A percentile compares a stretch with the other conserved stretches of the same genome.
Evolutionary conservation across 1,140 invertebrate species (phyloP).

Genomic region (Aphelenchoides besseyi): DNA sequence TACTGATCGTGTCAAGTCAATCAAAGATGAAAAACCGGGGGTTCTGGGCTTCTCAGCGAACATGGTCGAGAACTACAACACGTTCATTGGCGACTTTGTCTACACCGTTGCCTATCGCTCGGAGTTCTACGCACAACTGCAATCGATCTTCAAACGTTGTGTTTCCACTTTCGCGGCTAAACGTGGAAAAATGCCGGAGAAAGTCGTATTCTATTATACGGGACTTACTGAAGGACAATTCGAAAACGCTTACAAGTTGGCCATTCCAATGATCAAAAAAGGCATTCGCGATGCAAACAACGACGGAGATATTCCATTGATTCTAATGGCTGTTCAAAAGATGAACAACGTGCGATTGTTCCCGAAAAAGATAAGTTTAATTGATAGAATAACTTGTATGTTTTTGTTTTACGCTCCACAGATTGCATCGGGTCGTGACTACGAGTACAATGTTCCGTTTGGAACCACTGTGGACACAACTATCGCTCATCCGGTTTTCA

Average conservation of each 20-base stretch:
- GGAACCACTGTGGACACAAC: slow-evolving; percentile 9
- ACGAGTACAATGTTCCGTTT: not conserved
- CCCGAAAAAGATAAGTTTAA: not conserved
- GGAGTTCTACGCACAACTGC: not conserved
- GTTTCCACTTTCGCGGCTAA: not conserved
- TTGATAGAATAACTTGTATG: not conserved
- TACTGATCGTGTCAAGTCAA: not conserved
- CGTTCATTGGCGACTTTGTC: slow-evolving; percentile 12
- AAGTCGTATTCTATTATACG: not conserved
- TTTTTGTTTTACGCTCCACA: not conserved
- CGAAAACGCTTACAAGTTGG: not conserved
- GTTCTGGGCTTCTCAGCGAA: slow-evolving; percentile 9
- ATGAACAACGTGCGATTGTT: not conserved
- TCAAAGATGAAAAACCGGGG: slow-evolving; percentile 10
- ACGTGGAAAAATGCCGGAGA: not conserved
- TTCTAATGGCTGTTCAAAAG: not conserved
- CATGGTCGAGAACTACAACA: not conserved
- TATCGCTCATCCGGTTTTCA: slow-evolving; percentile 9
- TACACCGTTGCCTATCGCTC: slow-evolving; percentile 9
- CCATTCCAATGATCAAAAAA: slow-evolving; percentile 1
- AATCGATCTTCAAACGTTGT: slow-evolving; percentile 3
- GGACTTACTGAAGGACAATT: slow-evolving; percentile 12
- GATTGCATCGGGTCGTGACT: not conserved
- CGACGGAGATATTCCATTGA: slow-evolving; percentile 9
- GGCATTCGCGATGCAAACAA: slow-evolving; percentile 21